Percentiles rank a stretch among this genome's conserved stretches.
Conservation (phyloP, 2,888 invertebrate genomes). For the Athetis lepigone region DNA sequence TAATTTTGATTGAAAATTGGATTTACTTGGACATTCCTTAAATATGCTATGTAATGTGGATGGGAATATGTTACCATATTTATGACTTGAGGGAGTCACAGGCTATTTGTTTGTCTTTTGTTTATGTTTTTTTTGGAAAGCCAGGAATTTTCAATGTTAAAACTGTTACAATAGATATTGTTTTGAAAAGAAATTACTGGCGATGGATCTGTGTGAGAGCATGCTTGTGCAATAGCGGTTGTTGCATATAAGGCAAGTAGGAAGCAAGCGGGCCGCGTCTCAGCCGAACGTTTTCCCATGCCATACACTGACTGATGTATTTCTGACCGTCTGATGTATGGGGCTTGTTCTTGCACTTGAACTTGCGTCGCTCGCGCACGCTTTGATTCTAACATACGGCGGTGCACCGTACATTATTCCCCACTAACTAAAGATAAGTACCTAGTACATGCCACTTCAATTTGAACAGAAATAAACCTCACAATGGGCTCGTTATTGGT, state of each 20-base stretch:
- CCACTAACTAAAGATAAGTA: slow-evolving; percentile 61
- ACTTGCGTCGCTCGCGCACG: slow-evolving; percentile 74
- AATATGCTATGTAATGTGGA: slow-evolving; percentile 13
- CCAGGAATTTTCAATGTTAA: too few relatives aligned
- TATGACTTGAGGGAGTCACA: slow-evolving; percentile 32
- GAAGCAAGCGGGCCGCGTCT: slow-evolving; percentile 79
- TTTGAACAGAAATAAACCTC: slow-evolving; percentile 61
- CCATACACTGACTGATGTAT: slow-evolving; percentile 81
- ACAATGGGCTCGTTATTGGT: slow-evolving; percentile 70
- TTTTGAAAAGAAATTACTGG: slow-evolving; percentile 52
- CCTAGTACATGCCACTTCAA: slow-evolving; percentile 56
- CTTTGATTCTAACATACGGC: slow-evolving; percentile 71
- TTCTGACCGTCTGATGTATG: slow-evolving; percentile 79
- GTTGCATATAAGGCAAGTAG: slow-evolving; percentile 84
- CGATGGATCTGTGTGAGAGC: slow-evolving; percentile 62
- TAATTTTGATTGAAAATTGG: not conserved
- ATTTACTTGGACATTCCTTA: slow-evolving; percentile 2
- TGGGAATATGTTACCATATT: slow-evolving; percentile 42
- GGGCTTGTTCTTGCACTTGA: slow-evolving; percentile 83
- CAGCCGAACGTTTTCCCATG: slow-evolving; percentile 84
- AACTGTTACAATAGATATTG: slow-evolving; percentile 49
- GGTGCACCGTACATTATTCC: slow-evolving; percentile 60
- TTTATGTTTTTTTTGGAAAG: slow-evolving; percentile 18
- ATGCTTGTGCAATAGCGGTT: slow-evolving; percentile 71
- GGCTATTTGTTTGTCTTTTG: slow-evolving; percentile 27